Evolutionary conservation across 2,888 invertebrate genomes (phyloP).

Genomic region (Electrophaes corylata): DNA sequence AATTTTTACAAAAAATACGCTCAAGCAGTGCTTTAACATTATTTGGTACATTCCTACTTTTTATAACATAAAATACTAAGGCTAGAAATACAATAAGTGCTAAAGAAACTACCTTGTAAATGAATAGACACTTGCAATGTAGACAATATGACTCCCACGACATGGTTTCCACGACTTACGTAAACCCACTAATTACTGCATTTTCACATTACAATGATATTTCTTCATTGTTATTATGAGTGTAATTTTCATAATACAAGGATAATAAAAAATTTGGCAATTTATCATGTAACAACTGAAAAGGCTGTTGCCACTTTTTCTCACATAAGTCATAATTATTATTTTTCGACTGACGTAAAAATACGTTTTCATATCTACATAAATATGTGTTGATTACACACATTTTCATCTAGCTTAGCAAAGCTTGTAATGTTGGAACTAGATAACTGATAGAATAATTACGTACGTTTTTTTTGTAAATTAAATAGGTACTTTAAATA

Average conservation of each 20-base stretch:
- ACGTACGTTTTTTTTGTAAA: too few species aligned
- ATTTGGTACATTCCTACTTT: too few species aligned
- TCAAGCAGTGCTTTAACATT: too few species aligned
- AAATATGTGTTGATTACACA: too few species aligned
- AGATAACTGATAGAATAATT: too few species aligned
- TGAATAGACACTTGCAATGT: slow-evolving; percentile 34
- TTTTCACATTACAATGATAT: slow-evolving; percentile 67
- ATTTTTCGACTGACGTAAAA: too few species aligned
- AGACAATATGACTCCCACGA: slow-evolving; percentile 77
- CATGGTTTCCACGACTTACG: slow-evolving; percentile 79
- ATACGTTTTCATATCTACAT: too few species aligned
- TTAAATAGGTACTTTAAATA: too few species aligned
- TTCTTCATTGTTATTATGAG: slow-evolving; percentile 54
- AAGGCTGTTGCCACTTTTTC: background rate
- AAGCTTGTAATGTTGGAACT: too few species aligned
- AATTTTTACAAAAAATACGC: too few species aligned
- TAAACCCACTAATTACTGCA: slow-evolving; percentile 72
- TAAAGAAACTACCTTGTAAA: slow-evolving; percentile 19
- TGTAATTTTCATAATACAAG: slow-evolving; percentile 33
- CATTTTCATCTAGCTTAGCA: too few species aligned
- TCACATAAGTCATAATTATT: background rate
- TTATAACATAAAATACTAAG: background rate
- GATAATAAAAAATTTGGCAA: slow-evolving; percentile 21
- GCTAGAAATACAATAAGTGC: background rate
- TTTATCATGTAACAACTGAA: slow-evolving; percentile 1